Evolutionary conservation across 2,797 vertebrate genomes (phyloP).

Genomic region (Halcyon leucocephala): DNA sequence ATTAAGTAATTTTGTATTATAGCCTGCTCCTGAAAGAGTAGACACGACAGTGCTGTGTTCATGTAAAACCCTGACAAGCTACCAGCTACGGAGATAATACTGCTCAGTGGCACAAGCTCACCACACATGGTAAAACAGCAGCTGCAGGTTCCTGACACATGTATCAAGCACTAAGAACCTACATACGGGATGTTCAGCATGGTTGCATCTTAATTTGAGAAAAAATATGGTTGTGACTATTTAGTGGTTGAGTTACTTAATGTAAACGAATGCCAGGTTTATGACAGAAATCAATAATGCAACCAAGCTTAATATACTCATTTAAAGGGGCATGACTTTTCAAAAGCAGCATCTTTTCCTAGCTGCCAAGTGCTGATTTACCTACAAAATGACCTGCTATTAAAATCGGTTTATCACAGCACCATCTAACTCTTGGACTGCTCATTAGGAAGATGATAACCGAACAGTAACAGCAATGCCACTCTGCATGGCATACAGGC

Average conservation of each 20-base stretch:
- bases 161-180: background rate
- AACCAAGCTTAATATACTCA: background rate
- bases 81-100: background rate
- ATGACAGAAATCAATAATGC: background rate
- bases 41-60: background rate
- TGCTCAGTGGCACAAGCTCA: background rate
- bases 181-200: background rate
- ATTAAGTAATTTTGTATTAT: background rate
- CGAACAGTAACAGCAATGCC: fast-evolving
- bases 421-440: background rate
- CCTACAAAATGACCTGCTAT: background rate
- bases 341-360: background rate
- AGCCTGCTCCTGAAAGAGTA: background rate
- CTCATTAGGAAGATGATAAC: background rate
- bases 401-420: background rate
- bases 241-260: background rate
- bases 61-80: background rate
- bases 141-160: background rate
- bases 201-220: background rate
- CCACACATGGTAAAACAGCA: background rate
- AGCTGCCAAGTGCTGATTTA: background rate
- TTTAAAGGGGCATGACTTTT: background rate
- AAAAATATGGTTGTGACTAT: background rate
- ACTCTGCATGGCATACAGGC: background rate
- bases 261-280: background rate